phyloP scores from a whole-genome alignment of 2,888 invertebrate species.

The Liopterus haemorrhoidalis region DNA sequence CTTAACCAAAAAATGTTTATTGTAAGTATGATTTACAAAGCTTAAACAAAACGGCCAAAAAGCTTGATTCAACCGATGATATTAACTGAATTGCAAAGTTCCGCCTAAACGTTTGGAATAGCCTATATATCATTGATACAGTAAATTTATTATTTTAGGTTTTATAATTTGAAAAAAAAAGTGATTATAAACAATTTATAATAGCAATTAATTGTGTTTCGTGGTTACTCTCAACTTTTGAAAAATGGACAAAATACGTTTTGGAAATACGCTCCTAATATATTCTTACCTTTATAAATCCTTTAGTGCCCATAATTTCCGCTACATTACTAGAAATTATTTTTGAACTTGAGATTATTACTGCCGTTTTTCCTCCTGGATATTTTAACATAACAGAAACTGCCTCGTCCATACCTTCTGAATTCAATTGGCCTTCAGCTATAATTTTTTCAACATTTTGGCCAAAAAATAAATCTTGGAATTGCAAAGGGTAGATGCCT shows the following conservation, averaged over 20 bases:
- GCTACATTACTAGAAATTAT: slow-evolving; percentile 59
- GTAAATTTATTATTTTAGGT: too few species aligned
- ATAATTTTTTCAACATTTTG: slow-evolving; percentile 62
- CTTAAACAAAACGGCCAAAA: too few species aligned
- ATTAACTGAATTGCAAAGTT: too few species aligned
- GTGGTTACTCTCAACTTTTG: too few species aligned
- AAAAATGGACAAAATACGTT: slow-evolving; percentile 1
- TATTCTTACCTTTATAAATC: slow-evolving; percentile 53
- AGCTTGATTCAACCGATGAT: too few species aligned
- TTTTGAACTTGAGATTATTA: slow-evolving; percentile 54
- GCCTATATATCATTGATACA: too few species aligned
- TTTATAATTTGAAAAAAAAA: too few species aligned
- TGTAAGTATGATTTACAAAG: too few species aligned
- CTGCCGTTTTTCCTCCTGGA: slow-evolving; percentile 58
- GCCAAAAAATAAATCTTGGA: slow-evolving; percentile 62
- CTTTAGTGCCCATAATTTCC: slow-evolving; percentile 62
- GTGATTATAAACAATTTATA: too few species aligned
- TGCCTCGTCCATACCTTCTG: slow-evolving; percentile 65
- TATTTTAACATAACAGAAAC: slow-evolving; percentile 63
- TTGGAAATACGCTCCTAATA: slow-evolving; percentile 8
- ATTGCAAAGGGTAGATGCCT: slow-evolving; percentile 71
- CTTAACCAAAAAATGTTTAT: too few species aligned
- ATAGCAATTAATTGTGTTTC: too few species aligned
- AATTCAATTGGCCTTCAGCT: slow-evolving; percentile 63
- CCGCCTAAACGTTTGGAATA: too few species aligned